Evolutionary conservation across 2,113 vertebrate genomes (phyloP).

Genomic region (Thymallus thymallus): DNA sequence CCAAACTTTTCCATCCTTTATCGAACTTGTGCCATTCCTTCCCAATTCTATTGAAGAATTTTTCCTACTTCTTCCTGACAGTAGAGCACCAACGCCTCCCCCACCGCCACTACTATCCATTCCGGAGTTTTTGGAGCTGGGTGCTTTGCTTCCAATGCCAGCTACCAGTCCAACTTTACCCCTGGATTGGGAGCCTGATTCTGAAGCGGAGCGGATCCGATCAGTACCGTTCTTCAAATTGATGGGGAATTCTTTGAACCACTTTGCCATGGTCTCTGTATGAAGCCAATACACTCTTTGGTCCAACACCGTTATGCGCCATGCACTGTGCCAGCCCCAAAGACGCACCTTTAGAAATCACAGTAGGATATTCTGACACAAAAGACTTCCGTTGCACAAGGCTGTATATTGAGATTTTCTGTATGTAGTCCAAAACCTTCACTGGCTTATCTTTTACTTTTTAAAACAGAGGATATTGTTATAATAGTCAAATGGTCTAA

Average conservation of each 20-base stretch:
- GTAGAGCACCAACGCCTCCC: slow-evolving; percentile 54
- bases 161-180: slow-evolving; percentile 65
- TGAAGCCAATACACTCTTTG: slow-evolving; percentile 38
- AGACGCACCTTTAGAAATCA: slow-evolving; percentile 60
- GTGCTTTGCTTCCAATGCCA: slow-evolving; percentile 57
- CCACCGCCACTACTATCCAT: slow-evolving; percentile 43
- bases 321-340: slow-evolving; percentile 51
- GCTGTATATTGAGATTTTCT: neutral
- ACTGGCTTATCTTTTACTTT: neutral
- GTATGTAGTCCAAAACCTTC: slow-evolving; percentile 11
- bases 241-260: slow-evolving; percentile 90
- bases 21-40: slow-evolving; percentile 30
- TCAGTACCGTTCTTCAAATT: slow-evolving; percentile 84
- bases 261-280: slow-evolving; percentile 79
- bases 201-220: slow-evolving; percentile 66
- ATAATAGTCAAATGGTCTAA: neutral
- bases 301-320: slow-evolving; percentile 47
- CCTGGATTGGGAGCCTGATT: slow-evolving; percentile 56
- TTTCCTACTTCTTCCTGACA: slow-evolving; percentile 76
- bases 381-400: slow-evolving; percentile 55
- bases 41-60: slow-evolving; percentile 74
- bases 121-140: slow-evolving; percentile 61
- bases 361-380: slow-evolving; percentile 45
- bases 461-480: neutral
- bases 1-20: slow-evolving; percentile 70